These are phyloP conservation scores for Mixornis gularis DNA, from an alignment of 2,113 vertebrate genomes.

Conservation along the genomic window DNA sequence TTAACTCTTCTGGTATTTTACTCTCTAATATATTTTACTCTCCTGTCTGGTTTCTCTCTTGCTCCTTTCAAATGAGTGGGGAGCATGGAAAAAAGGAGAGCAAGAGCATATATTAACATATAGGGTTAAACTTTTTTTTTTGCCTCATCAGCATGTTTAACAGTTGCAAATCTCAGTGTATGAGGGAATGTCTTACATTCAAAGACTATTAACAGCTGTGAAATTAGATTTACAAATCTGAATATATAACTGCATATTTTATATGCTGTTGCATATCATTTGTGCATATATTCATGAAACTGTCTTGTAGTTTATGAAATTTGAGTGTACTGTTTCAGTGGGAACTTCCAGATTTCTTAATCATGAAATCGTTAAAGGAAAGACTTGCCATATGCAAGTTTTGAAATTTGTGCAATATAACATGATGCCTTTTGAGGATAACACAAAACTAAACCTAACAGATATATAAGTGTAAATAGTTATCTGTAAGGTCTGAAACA, in stretches of 20 bases:
- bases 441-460: not conserved
- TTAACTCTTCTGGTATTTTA: not conserved
- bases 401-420: not conserved
- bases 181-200: not conserved
- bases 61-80: not conserved
- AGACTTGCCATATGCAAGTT: not conserved
- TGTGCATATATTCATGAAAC: not conserved
- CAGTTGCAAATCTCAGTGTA: constrained; percentile 15
- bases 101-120: not conserved
- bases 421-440: not conserved
- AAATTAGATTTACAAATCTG: constrained; percentile 31
- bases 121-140: constrained; percentile 15
- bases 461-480: not conserved
- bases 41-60: not conserved
- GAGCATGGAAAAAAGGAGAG: not conserved
- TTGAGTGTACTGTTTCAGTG: not conserved
- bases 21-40: not conserved
- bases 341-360: not conserved
- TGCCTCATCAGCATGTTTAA: constrained; percentile 13
- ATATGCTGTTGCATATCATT: not conserved
- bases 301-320: not conserved
- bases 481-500: not conserved
- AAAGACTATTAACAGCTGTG: constrained; percentile 30
- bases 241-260: not conserved
- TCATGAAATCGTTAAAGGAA: not conserved